Evolutionary conservation across 2,113 vertebrate species (phyloP).

Genomic region (Rallus limicola): DNA sequence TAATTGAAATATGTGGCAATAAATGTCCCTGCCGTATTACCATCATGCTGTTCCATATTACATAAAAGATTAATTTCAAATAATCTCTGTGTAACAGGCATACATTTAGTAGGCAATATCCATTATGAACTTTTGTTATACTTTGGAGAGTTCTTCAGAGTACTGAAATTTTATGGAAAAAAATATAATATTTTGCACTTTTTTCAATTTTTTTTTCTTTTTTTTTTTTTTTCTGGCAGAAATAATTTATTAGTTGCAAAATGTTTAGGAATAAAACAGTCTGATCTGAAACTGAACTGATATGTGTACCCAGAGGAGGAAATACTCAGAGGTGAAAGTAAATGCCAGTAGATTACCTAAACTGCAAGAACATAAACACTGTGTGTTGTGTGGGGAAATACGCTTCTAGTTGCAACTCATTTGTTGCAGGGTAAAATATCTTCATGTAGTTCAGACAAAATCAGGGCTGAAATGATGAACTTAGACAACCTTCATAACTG

Average conservation of each 20-base stretch:
- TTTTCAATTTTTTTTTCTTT: too few relatives aligned
- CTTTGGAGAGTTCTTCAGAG: background rate
- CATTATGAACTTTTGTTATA: background rate
- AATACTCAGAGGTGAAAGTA: background rate
- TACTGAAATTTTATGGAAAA: background rate
- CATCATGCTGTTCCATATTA: background rate
- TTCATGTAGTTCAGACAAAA: background rate
- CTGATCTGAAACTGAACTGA: background rate
- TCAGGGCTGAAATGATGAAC: background rate
- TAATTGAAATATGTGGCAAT: conserved; percentile 24
- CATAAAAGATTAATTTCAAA: conserved; percentile 1
- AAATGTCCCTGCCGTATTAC: background rate
- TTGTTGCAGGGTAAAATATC: background rate
- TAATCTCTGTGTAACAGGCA: background rate
- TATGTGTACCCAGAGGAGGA: background rate
- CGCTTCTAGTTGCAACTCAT: background rate
- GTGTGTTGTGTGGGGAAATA: fast-evolving
- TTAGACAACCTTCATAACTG: background rate
- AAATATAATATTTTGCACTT: background rate
- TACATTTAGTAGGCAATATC: background rate
- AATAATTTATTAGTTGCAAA: background rate
- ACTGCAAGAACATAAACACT: background rate
- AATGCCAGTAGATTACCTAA: background rate
- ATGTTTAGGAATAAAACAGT: background rate
- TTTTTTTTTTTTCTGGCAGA: background rate